A percentile compares a stretch with the other conserved stretches of the same genome.
phyloP scores from a whole-genome alignment of 2,888 invertebrate species.

The Camptogramma bilineatum region DNA sequence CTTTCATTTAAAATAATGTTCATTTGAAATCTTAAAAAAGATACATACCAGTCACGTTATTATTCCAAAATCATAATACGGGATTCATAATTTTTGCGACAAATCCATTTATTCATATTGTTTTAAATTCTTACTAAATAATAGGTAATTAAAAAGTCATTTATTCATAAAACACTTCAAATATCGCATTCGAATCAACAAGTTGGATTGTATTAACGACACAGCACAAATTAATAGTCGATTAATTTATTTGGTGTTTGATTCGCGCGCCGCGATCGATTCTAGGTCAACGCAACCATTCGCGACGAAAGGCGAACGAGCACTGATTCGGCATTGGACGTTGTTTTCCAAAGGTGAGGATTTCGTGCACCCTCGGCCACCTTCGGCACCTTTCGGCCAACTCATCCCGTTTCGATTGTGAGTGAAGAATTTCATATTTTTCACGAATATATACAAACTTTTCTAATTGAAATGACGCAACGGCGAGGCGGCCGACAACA shows the following conservation, averaged over 20 bases:
- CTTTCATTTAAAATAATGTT: not conserved
- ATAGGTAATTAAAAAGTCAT: not conserved
- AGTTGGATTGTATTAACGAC: conserved; percentile 59
- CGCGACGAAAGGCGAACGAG: conserved; percentile 64
- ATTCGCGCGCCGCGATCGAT: conserved; percentile 54
- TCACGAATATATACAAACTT: conserved; percentile 55
- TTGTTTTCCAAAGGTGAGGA: conserved; percentile 81
- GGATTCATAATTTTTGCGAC: conserved; percentile 1
- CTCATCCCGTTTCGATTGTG: conserved; percentile 80
- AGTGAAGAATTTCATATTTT: conserved; percentile 74
- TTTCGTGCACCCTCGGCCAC: conserved; percentile 69
- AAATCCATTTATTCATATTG: conserved; percentile 9
- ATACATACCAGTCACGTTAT: conserved; percentile 37
- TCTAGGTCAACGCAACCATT: conserved; percentile 55
- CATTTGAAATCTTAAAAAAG: conserved; percentile 5
- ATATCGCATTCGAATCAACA: conserved; percentile 54
- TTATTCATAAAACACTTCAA: conserved; percentile 37
- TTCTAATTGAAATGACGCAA: conserved; percentile 60
- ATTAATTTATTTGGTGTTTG: conserved; percentile 60
- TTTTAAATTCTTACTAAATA: conserved; percentile 1
- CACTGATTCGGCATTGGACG: conserved; percentile 82
- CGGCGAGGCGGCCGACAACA: conserved; percentile 46
- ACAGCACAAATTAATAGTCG: conserved; percentile 65
- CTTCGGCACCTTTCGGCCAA: conserved; percentile 68
- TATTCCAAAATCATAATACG: conserved; percentile 19